These are phyloP conservation scores for Muscina levida DNA, from an alignment of 2,888 invertebrate genomes.

Conservation along the genomic window DNA sequence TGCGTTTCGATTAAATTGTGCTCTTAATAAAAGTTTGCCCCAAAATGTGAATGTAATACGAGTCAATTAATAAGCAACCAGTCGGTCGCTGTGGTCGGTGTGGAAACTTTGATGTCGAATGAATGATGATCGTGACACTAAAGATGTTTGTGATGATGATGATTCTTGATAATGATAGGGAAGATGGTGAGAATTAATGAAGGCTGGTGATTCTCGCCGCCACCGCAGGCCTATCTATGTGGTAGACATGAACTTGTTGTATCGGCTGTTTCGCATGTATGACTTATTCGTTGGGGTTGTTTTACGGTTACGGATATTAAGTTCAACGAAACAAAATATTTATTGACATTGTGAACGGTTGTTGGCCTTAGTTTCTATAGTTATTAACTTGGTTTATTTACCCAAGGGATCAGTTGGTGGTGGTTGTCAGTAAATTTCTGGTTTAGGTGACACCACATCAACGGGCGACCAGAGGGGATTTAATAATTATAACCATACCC, in stretches of 20 bases:
- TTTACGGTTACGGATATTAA: conserved; percentile 20
- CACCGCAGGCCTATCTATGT: neutral
- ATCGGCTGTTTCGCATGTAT: neutral
- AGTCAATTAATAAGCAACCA: conserved; percentile 22
- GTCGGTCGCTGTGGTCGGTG: too few species aligned
- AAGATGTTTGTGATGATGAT: neutral
- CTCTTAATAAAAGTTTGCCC: neutral
- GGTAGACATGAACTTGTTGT: neutral
- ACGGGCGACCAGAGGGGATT: too few species aligned
- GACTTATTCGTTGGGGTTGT: too few species aligned
- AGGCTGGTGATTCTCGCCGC: neutral
- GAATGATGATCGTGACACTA: conserved; percentile 8
- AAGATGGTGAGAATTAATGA: conserved; percentile 9
- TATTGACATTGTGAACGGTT: neutral
- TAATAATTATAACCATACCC: too few species aligned
- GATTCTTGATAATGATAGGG: neutral
- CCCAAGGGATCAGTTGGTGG: too few species aligned
- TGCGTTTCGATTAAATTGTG: neutral
- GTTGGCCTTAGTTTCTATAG: neutral
- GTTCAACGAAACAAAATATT: neutral
- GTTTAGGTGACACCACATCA: too few species aligned
- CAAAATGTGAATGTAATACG: conserved; percentile 30
- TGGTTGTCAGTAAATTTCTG: too few species aligned
- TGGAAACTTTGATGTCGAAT: conserved; percentile 20
- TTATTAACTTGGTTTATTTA: too few species aligned